Percentiles rank a stretch among this genome's conserved stretches.
These are phyloP conservation scores for Macrostomum lignano DNA, from an alignment of 1,140 invertebrate species.

Conservation along the genomic window DNA sequence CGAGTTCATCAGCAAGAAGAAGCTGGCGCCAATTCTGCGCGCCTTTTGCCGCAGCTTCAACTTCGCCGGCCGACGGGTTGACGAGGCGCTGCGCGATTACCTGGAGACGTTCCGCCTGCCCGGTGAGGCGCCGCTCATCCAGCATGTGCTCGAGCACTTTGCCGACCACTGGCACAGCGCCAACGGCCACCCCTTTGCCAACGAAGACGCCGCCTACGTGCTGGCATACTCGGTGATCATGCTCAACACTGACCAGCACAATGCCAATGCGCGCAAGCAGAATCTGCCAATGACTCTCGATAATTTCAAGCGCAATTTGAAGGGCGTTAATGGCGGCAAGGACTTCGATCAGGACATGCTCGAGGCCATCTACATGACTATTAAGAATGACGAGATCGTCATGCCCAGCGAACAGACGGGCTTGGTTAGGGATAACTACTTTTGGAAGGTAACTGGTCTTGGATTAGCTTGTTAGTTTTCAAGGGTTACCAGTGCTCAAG, in stretches of 20 bases:
- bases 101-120: conserved; percentile 81
- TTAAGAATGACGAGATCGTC: conserved; percentile 87
- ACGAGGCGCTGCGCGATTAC: conserved; percentile 68
- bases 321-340: conserved; percentile 43
- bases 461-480: not conserved
- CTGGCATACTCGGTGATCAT: conserved; percentile 92
- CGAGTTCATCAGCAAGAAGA: no score
- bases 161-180: conserved; percentile 62
- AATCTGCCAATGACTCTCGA: conserved; percentile 65
- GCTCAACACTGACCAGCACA: conserved; percentile 97
- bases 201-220: conserved; percentile 80
- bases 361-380: conserved; percentile 64
- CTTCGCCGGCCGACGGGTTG: conserved; percentile 56
- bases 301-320: conserved; percentile 69
- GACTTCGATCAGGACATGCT: conserved; percentile 85
- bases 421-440: conserved; percentile 68
- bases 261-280: conserved; percentile 71
- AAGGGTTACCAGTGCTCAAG: no score
- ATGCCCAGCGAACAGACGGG: conserved; percentile 95
- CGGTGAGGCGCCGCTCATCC: conserved; percentile 81
- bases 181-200: conserved; percentile 66
- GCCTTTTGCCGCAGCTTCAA: conserved; percentile 42
- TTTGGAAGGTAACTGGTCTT: conserved; percentile 49
- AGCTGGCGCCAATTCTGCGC: no score
- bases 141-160: conserved; percentile 75